These are phyloP conservation scores for Merodon equestris DNA, from an alignment of 2,888 invertebrate genomes.

Conservation along the genomic window DNA sequence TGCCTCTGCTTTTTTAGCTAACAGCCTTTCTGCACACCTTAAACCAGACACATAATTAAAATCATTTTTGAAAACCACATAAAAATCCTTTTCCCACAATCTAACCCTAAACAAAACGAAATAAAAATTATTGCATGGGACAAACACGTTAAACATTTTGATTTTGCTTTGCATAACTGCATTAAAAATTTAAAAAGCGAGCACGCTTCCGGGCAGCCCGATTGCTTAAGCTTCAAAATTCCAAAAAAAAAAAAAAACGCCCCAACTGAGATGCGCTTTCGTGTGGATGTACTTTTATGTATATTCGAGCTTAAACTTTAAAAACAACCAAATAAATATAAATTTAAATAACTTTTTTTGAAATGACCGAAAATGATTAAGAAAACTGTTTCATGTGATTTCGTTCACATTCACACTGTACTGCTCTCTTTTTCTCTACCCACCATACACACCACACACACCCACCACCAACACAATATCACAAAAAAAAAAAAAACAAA, in stretches of 20 bases:
- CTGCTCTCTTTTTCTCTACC: constrained; percentile 63
- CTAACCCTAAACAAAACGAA: too few species aligned
- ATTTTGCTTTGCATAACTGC: constrained; percentile 6
- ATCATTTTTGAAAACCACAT: too few species aligned
- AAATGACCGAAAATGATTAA: constrained; percentile 56
- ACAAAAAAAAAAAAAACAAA: constrained; percentile 13
- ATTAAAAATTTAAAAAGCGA: constrained; percentile 22
- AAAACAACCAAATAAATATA: constrained; percentile 18
- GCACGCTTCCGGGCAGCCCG: constrained; percentile 46
- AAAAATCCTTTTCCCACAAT: too few species aligned
- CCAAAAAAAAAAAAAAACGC: constrained; percentile 11
- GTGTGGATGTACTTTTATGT: constrained; percentile 39
- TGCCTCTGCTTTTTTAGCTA: too few species aligned
- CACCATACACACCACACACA: constrained; percentile 61
- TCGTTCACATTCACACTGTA: constrained; percentile 66
- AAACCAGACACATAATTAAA: too few species aligned
- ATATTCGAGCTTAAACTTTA: constrained; percentile 30
- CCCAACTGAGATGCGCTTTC: constrained; percentile 32
- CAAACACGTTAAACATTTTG: constrained; percentile 1
- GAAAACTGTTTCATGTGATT: constrained; percentile 66
- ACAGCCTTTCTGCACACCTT: too few species aligned
- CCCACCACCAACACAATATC: constrained; percentile 7
- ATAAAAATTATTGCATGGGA: too few species aligned
- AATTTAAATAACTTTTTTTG: constrained; percentile 24
- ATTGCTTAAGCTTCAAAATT: constrained; percentile 11